Evolutionary conservation across 2,797 vertebrate species (phyloP).

Genomic region (Botia almorhae): DNA sequence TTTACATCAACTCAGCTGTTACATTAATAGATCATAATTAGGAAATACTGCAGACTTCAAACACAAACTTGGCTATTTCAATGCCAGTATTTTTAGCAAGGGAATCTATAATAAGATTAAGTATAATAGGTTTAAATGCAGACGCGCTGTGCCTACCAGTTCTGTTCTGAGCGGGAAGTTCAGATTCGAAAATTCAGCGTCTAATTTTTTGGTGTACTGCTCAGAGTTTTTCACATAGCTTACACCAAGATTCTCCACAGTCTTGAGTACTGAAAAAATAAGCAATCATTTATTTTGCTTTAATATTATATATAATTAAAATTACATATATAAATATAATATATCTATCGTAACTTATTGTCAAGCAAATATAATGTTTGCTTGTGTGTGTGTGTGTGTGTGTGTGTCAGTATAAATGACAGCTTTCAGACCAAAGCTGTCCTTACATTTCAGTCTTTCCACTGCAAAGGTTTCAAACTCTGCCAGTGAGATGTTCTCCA

Average conservation of each 20-base stretch:
- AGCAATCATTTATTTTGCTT: not conserved
- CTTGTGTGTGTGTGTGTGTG: too few species aligned
- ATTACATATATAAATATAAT: not conserved
- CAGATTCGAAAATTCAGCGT: constrained; percentile 73
- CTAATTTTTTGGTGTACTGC: constrained; percentile 77
- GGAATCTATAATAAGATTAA: not conserved
- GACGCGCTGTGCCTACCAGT: constrained; percentile 67
- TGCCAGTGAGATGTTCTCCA: constrained; percentile 86
- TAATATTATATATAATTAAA: constrained; percentile 58
- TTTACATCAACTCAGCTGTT: too few species aligned
- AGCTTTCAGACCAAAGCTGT: too few species aligned
- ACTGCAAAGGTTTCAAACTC: constrained; percentile 93
- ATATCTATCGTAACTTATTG: too few species aligned
- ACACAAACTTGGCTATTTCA: too few species aligned
- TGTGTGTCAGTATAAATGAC: too few species aligned
- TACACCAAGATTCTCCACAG: constrained; percentile 89
- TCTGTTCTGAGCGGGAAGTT: constrained; percentile 83
- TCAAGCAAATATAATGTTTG: too few species aligned
- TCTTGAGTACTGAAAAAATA: constrained; percentile 86
- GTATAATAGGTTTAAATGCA: not conserved
- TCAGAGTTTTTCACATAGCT: constrained; percentile 79
- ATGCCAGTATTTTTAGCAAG: not conserved
- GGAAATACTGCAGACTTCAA: too few species aligned
- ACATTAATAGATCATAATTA: too few species aligned
- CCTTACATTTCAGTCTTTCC: constrained; percentile 89